These are phyloP conservation scores for Trididemnum miniatum DNA, from an alignment of 23 tunicate species.

Conservation along the genomic window DNA sequence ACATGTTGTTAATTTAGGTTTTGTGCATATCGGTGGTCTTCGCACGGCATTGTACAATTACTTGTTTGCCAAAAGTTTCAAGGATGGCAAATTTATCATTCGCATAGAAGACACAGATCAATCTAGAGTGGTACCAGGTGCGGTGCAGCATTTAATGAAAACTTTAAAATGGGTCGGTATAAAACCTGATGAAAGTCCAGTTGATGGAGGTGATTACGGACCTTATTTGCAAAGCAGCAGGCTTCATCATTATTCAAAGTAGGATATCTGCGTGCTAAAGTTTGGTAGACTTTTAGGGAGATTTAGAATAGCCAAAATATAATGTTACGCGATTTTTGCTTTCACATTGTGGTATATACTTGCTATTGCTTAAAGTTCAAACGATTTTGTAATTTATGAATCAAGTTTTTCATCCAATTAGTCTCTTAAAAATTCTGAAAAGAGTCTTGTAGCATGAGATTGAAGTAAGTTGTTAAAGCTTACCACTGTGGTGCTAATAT, in stretches of 20 bases:
- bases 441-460: too few species aligned
- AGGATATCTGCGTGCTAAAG: constrained; percentile 7
- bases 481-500: too few species aligned
- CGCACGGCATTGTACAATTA: constrained; percentile 88
- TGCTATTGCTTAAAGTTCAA: too few species aligned
- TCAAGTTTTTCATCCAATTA: too few species aligned
- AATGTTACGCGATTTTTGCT: too few species aligned
- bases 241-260: constrained; percentile 56
- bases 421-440: too few species aligned
- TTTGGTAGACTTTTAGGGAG: too few species aligned
- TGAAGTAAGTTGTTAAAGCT: too few species aligned
- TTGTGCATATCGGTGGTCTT: constrained; percentile 88
- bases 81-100: constrained; percentile 75
- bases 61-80: constrained; percentile 67
- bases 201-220: constrained; percentile 61
- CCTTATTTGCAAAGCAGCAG: constrained; percentile 87
- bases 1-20: too few species aligned
- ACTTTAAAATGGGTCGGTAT: constrained; percentile 72
- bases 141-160: constrained; percentile 34
- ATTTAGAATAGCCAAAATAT: too few species aligned
- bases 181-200: constrained; percentile 82
- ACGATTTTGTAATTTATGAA: too few species aligned
- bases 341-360: too few species aligned
- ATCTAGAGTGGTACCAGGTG: constrained; percentile 57
- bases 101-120: constrained; percentile 96